phyloP scores from a whole-genome alignment of 2,113 vertebrate genomes.

The Coptodon bakossiorum region DNA sequence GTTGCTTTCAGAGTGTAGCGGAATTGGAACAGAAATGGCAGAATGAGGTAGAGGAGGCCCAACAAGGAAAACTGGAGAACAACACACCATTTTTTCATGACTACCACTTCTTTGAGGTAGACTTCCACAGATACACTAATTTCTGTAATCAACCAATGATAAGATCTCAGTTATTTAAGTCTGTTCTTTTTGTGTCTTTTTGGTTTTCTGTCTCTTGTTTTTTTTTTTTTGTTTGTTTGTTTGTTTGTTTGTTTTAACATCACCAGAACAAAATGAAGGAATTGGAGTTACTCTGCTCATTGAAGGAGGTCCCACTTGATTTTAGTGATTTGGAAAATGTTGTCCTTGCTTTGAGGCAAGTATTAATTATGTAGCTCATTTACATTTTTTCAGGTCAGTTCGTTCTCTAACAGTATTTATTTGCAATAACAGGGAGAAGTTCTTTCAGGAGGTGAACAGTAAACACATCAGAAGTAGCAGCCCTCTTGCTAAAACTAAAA shows the following conservation, averaged over 20 bases:
- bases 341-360: slow-evolving; percentile 86
- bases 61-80: slow-evolving; percentile 92
- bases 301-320: slow-evolving; percentile 93
- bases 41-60: slow-evolving; percentile 89
- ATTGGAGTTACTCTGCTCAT: slow-evolving; percentile 91
- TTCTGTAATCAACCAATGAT: not conserved
- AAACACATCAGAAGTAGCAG: slow-evolving; percentile 76
- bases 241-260: slow-evolving; percentile 6
- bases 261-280: slow-evolving; percentile 95
- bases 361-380: not conserved
- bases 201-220: not conserved
- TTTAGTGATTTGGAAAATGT: slow-evolving; percentile 93
- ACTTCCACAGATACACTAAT: not conserved
- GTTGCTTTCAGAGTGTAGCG: slow-evolving; percentile 83
- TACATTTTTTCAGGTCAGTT: not conserved
- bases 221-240: not conserved
- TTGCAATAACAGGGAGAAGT: slow-evolving; percentile 81
- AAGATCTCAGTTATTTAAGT: not conserved
- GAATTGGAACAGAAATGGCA: slow-evolving; percentile 99
- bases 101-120: slow-evolving; percentile 96
- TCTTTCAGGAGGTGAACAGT: slow-evolving; percentile 91
- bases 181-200: not conserved
- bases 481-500: slow-evolving; percentile 87
- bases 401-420: not conserved
- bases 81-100: slow-evolving; percentile 93